Conservation (phyloP, 2,888 invertebrate species). For the Ypsolopha scabrella region DNA sequence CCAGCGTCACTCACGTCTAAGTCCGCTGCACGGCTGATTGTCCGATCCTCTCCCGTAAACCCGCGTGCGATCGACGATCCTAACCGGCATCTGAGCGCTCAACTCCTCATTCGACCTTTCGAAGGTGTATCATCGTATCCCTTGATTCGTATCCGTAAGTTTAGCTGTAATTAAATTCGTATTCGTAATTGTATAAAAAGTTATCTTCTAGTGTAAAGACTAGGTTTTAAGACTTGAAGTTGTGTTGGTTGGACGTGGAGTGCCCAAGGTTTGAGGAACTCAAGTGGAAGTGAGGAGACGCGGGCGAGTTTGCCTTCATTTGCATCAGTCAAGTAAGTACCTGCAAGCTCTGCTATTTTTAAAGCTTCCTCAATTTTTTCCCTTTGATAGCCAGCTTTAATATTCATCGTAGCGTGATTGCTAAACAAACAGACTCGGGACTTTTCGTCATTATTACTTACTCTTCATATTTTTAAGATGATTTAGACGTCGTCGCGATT, state of each 20-base stretch:
- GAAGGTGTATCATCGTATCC: too few relatives aligned
- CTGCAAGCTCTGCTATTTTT: constrained; percentile 42
- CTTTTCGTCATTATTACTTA: neutral
- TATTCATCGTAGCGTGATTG: constrained; percentile 22
- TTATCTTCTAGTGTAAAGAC: neutral
- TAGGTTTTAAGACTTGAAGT: neutral
- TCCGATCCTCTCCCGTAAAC: constrained; percentile 52
- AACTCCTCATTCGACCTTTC: too few relatives aligned
- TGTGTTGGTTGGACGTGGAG: neutral
- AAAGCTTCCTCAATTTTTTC: constrained; percentile 13
- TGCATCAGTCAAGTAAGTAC: constrained; percentile 54
- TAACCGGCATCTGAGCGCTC: constrained; percentile 43
- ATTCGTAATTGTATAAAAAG: too few relatives aligned
- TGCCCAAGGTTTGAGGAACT: constrained; percentile 2
- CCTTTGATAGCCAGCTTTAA: constrained; percentile 21
- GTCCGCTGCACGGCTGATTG: constrained; percentile 54
- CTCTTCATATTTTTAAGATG: neutral
- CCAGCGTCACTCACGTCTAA: constrained; percentile 63
- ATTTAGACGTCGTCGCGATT: neutral
- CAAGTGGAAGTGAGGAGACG: constrained; percentile 27
- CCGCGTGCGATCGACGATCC: constrained; percentile 44
- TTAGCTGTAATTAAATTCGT: too few relatives aligned
- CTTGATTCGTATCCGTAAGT: too few relatives aligned
- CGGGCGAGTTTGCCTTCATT: constrained; percentile 40
- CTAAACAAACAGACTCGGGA: constrained; percentile 7